These are phyloP conservation scores for Hololepta plana DNA, from an alignment of 2,888 invertebrate species.

Conservation along the genomic window DNA sequence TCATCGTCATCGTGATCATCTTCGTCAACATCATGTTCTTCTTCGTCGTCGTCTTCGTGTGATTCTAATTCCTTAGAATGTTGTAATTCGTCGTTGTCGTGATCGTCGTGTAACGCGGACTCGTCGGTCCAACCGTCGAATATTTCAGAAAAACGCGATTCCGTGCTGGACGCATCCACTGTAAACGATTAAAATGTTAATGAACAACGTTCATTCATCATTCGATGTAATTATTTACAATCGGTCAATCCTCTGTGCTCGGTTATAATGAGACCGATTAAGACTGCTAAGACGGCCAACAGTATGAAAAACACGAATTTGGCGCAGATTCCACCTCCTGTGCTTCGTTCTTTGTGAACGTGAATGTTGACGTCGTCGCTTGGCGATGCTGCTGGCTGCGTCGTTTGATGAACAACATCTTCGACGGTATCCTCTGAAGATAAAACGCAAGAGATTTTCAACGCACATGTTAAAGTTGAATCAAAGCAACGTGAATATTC, in stretches of 20 bases:
- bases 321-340: slow-evolving; percentile 71
- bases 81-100: slow-evolving; percentile 14
- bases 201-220: background rate
- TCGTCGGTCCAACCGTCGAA: slow-evolving; percentile 68
- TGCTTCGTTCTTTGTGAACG: slow-evolving; percentile 54
- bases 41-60: slow-evolving; percentile 13
- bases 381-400: background rate
- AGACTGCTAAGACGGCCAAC: slow-evolving; percentile 48
- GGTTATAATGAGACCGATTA: slow-evolving; percentile 60
- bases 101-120: slow-evolving; percentile 25
- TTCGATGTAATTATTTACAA: slow-evolving; percentile 36
- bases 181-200: slow-evolving; percentile 8
- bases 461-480: slow-evolving; percentile 9
- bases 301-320: slow-evolving; percentile 66
- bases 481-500: no score
- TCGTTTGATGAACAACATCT: slow-evolving; percentile 11
- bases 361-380: slow-evolving; percentile 58
- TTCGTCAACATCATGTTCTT: slow-evolving; percentile 15
- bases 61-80: slow-evolving; percentile 14
- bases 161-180: slow-evolving; percentile 40
- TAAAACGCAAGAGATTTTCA: no score
- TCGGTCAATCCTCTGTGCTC: slow-evolving; percentile 65
- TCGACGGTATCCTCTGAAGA: slow-evolving; percentile 13
- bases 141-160: slow-evolving; percentile 55
- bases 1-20: slow-evolving; percentile 20